phyloP scores from a whole-genome alignment of 1,140 invertebrate species.

The Habropoda laboriosa region DNA sequence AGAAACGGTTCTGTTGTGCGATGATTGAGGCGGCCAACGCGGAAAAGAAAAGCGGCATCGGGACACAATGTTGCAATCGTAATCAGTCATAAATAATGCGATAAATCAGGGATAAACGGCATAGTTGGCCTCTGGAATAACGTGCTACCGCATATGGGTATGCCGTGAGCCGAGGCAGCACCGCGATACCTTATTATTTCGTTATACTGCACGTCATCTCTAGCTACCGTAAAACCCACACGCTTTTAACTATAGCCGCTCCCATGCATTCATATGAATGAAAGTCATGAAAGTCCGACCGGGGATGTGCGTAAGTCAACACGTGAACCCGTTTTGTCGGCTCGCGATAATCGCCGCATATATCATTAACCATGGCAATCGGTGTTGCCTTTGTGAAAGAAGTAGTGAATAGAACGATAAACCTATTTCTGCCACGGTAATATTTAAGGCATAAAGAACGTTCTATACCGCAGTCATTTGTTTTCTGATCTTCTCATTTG shows the following conservation, averaged over 20 bases:
- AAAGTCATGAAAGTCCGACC: constrained; percentile 61
- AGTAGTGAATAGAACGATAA: not conserved
- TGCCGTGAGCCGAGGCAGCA: constrained; percentile 2
- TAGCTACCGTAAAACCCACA: constrained; percentile 56
- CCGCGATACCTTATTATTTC: constrained; percentile 60
- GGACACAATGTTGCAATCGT: constrained; percentile 26
- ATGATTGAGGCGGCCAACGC: not conserved
- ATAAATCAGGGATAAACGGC: constrained; percentile 45
- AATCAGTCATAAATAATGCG: constrained; percentile 37
- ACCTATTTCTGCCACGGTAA: not conserved
- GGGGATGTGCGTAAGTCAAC: constrained; percentile 53
- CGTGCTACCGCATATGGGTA: constrained; percentile 21
- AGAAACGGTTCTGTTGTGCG: not conserved
- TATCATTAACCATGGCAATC: constrained; percentile 11
- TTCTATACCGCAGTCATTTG: no score
- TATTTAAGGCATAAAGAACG: not conserved
- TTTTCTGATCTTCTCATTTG: no score
- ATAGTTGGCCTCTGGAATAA: constrained; percentile 22
- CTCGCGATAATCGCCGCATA: constrained; percentile 32
- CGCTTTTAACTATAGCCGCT: constrained; percentile 59
- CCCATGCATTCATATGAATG: constrained; percentile 63
- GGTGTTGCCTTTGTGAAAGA: not conserved
- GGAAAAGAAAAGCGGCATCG: not conserved
- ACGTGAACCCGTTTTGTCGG: constrained; percentile 42
- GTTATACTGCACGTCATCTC: constrained; percentile 43